A percentile compares a stretch with the other conserved stretches of the same genome.
phyloP scores from a whole-genome alignment of 2,113 vertebrate species.

The Recurvirostra avosetta region DNA sequence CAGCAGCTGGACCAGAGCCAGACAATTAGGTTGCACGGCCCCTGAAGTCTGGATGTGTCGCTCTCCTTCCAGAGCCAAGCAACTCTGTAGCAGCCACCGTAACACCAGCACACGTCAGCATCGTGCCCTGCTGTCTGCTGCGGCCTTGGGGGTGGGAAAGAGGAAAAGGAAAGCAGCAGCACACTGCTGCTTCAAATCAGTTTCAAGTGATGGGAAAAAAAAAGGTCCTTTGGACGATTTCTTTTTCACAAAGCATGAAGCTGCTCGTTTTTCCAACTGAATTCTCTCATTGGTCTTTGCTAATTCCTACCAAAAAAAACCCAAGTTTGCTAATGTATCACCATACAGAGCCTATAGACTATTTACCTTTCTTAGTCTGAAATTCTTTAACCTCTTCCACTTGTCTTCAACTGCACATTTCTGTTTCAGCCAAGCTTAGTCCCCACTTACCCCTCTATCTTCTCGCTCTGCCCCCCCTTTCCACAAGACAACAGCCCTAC shows the following conservation, averaged over 20 bases:
- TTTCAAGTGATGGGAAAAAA: background rate
- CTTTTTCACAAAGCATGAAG: background rate
- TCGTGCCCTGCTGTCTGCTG: background rate
- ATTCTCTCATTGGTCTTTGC: background rate
- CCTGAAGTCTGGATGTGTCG: background rate
- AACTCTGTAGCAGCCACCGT: background rate
- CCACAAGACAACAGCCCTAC: background rate
- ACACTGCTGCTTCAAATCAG: background rate
- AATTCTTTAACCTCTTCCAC: background rate
- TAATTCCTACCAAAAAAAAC: background rate
- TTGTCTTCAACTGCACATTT: background rate
- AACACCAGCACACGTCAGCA: background rate
- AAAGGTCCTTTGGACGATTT: background rate
- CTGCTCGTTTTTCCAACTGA: background rate
- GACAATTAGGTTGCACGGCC: slow-evolving; percentile 9
- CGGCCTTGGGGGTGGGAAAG: background rate
- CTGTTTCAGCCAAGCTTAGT: background rate
- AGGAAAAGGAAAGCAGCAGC: background rate
- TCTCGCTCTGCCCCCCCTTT: background rate
- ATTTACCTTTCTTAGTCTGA: background rate
- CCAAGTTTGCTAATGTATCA: background rate
- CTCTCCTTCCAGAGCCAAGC: background rate
- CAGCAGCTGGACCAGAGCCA: slow-evolving; percentile 47
- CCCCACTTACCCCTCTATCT: background rate
- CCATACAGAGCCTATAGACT: background rate